These are phyloP conservation scores for Diabrotica undecimpunctata DNA, from an alignment of 1,140 invertebrate species.

Conservation along the genomic window DNA sequence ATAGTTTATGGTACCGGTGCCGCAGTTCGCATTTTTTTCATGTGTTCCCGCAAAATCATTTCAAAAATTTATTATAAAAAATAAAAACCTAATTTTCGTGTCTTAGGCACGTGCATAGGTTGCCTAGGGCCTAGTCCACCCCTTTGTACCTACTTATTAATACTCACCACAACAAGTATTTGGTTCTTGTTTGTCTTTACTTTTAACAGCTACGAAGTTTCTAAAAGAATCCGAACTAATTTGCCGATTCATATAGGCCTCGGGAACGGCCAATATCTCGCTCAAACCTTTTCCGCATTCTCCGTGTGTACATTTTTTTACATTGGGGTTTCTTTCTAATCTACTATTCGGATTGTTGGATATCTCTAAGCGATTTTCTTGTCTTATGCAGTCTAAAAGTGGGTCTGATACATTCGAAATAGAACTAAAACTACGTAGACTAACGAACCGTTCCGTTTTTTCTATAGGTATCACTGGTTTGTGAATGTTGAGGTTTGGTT, in stretches of 20 bases:
- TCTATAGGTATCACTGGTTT: background rate
- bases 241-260: conserved; percentile 43
- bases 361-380: conserved; percentile 9
- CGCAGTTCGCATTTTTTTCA: too few relatives aligned
- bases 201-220: conserved; percentile 18
- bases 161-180: conserved; percentile 8
- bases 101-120: too few relatives aligned
- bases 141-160: too few relatives aligned
- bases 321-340: conserved; percentile 12
- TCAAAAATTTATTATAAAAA: too few relatives aligned
- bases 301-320: background rate
- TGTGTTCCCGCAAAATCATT: too few relatives aligned
- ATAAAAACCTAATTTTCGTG: too few relatives aligned
- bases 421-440: conserved; percentile 22
- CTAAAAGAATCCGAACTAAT: conserved; percentile 41
- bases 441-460: conserved; percentile 23
- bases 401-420: conserved; percentile 30
- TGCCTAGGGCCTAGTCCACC: too few relatives aligned
- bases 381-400: conserved; percentile 26
- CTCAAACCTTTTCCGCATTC: conserved; percentile 32
- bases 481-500: background rate
- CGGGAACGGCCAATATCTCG: conserved; percentile 42
- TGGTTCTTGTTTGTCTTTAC: background rate
- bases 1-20: too few relatives aligned
- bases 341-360: conserved; percentile 17